phyloP scores from a whole-genome alignment of 2,113 vertebrate genomes.

The Albula glossodonta region DNA sequence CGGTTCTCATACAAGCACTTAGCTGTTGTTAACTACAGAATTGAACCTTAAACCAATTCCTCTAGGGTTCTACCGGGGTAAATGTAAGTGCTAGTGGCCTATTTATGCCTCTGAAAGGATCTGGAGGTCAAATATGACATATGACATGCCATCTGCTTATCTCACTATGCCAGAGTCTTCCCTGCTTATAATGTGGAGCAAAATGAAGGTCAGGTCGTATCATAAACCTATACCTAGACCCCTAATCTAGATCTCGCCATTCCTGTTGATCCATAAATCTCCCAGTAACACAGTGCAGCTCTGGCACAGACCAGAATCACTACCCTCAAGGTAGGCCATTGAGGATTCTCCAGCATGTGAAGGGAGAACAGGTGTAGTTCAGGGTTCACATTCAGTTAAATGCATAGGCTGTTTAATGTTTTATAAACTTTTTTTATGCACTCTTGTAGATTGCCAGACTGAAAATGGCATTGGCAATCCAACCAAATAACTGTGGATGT shows the following conservation, averaged over 20 bases:
- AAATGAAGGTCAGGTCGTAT: conserved; percentile 66
- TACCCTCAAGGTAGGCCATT: conserved; percentile 58
- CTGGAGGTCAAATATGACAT: conserved; percentile 65
- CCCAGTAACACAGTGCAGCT: conserved; percentile 52
- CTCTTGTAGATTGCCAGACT: no score
- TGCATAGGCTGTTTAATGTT: no score
- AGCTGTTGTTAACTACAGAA: conserved; percentile 38
- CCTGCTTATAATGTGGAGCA: conserved; percentile 45
- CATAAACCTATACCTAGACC: conserved; percentile 49
- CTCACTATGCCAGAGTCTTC: conserved; percentile 60
- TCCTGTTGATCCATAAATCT: conserved; percentile 45
- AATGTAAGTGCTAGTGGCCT: conserved; percentile 40
- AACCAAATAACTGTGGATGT: no score
- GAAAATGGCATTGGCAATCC: no score
- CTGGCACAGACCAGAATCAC: conserved; percentile 64
- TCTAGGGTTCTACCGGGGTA: conserved; percentile 32
- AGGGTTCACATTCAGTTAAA: not conserved
- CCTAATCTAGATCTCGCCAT: conserved; percentile 52
- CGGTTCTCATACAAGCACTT: conserved; percentile 36
- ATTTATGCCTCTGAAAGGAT: conserved; percentile 54
- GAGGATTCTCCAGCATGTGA: conserved; percentile 39
- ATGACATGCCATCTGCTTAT: conserved; percentile 68
- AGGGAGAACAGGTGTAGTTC: conserved; percentile 3
- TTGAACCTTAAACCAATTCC: conserved; percentile 40
- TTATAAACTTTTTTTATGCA: no score